Base-by-base conservation (phyloP, 2,888 invertebrate species). In the Escarpia spicata region DNA sequence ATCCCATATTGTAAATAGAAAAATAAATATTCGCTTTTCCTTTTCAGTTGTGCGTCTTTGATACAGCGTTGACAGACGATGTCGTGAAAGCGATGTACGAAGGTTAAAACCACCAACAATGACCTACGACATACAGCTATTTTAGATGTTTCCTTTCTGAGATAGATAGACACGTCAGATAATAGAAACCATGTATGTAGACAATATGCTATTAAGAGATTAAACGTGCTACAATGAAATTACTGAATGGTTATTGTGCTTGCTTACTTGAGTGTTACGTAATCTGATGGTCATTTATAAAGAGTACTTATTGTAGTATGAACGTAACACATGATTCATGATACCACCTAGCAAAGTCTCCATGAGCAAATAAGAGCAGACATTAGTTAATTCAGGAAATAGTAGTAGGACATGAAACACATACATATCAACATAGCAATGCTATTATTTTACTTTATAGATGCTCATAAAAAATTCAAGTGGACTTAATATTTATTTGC, bases 11-110 rank as follows among this genome's bases (percentile, higher is more conserved):
- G 6, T 75, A 75, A 75, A 75, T 75, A 75, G 6, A 75, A 3
- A 26, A 75, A 75, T 37, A n/a, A 75, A 26, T n/a, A 75, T 75
- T 75, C 1, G 19, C 26, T 75, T n/a, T 75, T 75, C 26, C 75
- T 26, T n/a, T 75, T 75, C 75, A 91, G 91, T 52, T 91, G 91
- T 91, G 91, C 52, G 45, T 91, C 44, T 91, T 52, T 45, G 58
- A 91, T 26, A 91, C 15, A 45, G n/a, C 91, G 45, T n/a, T 91
- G 91, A 91, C 45, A 43, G 91, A 91, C 37, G 45, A 12, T 43
- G 37, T 3, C n/a, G 91, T 91, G 91, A 75, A 75, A 26, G n/a
- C 19, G 75, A 75, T 75, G n/a, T 75, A 75, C 6, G 75, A 75
- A 75, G 75, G 75, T 26, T 75, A 26, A 75, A 26, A n/a, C 0